Conservation (phyloP, 2,888 invertebrate species). For the Muscina levida region DNA sequence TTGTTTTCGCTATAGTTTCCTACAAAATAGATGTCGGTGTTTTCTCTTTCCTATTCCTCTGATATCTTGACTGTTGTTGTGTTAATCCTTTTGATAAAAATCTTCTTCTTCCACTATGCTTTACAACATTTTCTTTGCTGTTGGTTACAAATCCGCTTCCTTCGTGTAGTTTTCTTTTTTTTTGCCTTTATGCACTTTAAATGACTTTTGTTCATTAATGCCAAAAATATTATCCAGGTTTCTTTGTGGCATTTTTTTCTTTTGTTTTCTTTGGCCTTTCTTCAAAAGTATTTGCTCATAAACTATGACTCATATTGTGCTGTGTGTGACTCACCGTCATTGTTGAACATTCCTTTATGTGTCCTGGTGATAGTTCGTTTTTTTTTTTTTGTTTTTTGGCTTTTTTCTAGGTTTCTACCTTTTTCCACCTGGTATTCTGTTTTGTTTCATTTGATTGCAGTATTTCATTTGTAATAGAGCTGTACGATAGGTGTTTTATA, state of each 20-base stretch:
- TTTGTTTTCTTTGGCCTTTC: background rate
- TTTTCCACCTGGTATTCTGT: background rate
- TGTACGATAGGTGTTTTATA: constrained; percentile 19
- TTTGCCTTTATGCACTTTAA: constrained; percentile 10
- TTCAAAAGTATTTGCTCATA: background rate
- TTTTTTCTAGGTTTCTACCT: background rate
- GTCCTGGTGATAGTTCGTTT: too few relatives aligned
- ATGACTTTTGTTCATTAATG: constrained; percentile 46
- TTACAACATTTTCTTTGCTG: background rate
- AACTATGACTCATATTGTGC: constrained; percentile 4
- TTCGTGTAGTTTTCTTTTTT: too few relatives aligned
- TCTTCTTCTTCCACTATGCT: too few relatives aligned
- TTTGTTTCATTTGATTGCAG: too few relatives aligned
- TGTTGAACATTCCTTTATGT: too few relatives aligned
- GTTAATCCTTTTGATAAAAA: too few relatives aligned
- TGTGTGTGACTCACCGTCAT: constrained; percentile 3
- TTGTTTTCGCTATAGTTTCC: too few relatives aligned
- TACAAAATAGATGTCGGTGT: too few relatives aligned
- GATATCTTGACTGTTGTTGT: too few relatives aligned
- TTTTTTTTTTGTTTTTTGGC: background rate
- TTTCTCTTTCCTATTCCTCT: too few relatives aligned
- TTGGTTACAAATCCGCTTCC: background rate
- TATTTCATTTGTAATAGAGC: constrained; percentile 20
- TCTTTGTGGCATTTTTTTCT: too few relatives aligned
- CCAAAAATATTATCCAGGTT: constrained; percentile 42